These are phyloP conservation scores for Tridacna crocea DNA, from an alignment of 2,888 invertebrate genomes.

Conservation along the genomic window DNA sequence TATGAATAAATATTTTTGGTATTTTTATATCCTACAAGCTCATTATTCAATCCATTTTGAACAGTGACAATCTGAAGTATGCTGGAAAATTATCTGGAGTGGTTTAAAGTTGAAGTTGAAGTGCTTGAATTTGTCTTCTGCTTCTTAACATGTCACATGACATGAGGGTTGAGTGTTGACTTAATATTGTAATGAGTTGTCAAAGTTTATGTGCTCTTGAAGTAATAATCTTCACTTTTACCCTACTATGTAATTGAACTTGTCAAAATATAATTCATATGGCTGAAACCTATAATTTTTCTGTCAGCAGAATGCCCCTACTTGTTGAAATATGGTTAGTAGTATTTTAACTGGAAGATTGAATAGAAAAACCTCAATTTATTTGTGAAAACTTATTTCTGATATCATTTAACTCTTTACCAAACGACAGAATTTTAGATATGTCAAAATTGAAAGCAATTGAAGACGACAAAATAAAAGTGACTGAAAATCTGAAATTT, in stretches of 20 bases:
- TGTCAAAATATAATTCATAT: background rate
- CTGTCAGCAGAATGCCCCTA: background rate
- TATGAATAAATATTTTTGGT: background rate
- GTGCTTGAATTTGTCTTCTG: constrained; percentile 9
- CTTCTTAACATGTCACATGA: background rate
- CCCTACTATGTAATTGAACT: constrained; percentile 12
- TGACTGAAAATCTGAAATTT: no score
- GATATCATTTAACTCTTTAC: background rate
- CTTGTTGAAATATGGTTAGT: background rate
- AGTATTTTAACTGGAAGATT: no score
- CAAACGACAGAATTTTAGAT: no score
- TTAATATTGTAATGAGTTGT: constrained; percentile 19
- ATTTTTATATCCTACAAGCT: background rate
- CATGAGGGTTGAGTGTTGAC: constrained; percentile 11
- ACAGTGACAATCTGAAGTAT: constrained; percentile 20
- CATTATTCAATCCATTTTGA: constrained; percentile 4
- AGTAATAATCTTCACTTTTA: background rate
- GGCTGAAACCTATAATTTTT: background rate
- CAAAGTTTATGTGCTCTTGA: constrained; percentile 20
- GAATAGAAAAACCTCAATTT: no score
- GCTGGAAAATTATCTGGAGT: constrained; percentile 10
- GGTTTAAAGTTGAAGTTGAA: constrained; percentile 7
- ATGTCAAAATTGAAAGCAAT: no score
- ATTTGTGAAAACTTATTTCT: no score
- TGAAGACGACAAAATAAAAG: no score